Conservation (phyloP, 2,797 vertebrate genomes). For the Pogonophryne albipinna region DNA sequence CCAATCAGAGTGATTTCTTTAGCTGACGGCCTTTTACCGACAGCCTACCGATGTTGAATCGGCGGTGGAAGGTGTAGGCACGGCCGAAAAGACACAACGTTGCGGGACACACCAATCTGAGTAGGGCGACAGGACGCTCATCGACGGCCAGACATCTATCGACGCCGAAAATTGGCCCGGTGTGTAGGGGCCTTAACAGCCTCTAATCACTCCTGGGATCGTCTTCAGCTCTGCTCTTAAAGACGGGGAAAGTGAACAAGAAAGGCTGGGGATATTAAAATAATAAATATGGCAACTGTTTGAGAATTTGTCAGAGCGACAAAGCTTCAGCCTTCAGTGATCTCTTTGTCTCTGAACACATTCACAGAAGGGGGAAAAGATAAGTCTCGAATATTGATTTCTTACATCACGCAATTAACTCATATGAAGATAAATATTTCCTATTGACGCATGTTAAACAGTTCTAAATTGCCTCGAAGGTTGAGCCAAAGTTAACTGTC, state of each 20-base stretch:
- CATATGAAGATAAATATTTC: slow-evolving; percentile 75
- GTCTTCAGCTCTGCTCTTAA: slow-evolving; percentile 25
- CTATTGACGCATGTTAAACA: slow-evolving; percentile 70
- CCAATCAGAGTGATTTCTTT: too few species aligned
- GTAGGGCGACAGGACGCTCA: too few species aligned
- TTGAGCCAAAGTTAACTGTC: slow-evolving; percentile 81
- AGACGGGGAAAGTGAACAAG: slow-evolving; percentile 9
- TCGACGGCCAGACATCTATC: too few species aligned
- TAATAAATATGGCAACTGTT: slow-evolving; percentile 1
- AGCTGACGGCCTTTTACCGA: too few species aligned
- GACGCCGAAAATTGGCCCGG: too few species aligned
- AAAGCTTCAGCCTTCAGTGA: slow-evolving; percentile 19
- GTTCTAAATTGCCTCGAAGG: slow-evolving; percentile 73
- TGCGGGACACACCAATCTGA: too few species aligned
- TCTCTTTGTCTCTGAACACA: slow-evolving; percentile 33
- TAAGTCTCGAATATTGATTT: slow-evolving; percentile 68
- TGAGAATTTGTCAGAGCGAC: background rate
- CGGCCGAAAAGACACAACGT: too few species aligned
- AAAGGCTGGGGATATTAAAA: slow-evolving; percentile 4
- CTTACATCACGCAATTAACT: slow-evolving; percentile 59
- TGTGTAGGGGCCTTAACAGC: background rate
- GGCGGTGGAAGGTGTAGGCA: too few species aligned
- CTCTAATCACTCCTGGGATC: slow-evolving; percentile 37
- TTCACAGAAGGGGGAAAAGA: slow-evolving; percentile 18
- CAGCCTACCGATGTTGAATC: too few species aligned